These are phyloP conservation scores for Agraylea sexmaculata DNA, from an alignment of 1,140 invertebrate species.

Conservation along the genomic window DNA sequence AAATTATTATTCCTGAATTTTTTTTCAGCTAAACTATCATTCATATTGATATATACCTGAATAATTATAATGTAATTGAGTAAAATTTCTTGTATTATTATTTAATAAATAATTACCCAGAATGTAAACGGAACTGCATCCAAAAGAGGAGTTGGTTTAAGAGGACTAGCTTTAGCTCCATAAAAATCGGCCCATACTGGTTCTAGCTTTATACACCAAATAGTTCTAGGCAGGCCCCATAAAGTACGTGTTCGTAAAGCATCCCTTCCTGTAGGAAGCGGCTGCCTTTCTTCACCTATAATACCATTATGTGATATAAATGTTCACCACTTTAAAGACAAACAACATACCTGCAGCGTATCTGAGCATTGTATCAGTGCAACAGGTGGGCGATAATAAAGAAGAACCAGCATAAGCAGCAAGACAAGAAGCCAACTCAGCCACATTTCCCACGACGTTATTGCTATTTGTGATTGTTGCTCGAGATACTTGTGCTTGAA, in stretches of 20 bases:
- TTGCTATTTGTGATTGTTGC: slow-evolving; percentile 63
- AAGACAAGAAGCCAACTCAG: slow-evolving; percentile 15
- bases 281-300: slow-evolving; percentile 13
- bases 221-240: slow-evolving; percentile 70
- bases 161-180: slow-evolving; percentile 59
- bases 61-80: slow-evolving; percentile 5
- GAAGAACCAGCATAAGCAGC: slow-evolving; percentile 13
- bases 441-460: slow-evolving; percentile 47
- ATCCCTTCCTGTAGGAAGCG: slow-evolving; percentile 8
- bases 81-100: neutral
- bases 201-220: slow-evolving; percentile 81
- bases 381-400: slow-evolving; percentile 14
- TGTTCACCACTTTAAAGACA: neutral
- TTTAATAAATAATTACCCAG: slow-evolving; percentile 44
- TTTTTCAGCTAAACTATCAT: slow-evolving; percentile 32
- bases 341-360: slow-evolving; percentile 14
- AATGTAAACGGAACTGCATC: slow-evolving; percentile 81
- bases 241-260: slow-evolving; percentile 28
- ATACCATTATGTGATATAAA: neutral
- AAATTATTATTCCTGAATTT: too few species aligned
- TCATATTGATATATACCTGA: slow-evolving; percentile 31
- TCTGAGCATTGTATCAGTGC: slow-evolving; percentile 18
- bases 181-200: slow-evolving; percentile 89
- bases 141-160: slow-evolving; percentile 71
- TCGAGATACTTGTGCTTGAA: slow-evolving; percentile 72